phyloP scores from a whole-genome alignment of 2,888 invertebrate genomes.

The Thymelicus lineola region DNA sequence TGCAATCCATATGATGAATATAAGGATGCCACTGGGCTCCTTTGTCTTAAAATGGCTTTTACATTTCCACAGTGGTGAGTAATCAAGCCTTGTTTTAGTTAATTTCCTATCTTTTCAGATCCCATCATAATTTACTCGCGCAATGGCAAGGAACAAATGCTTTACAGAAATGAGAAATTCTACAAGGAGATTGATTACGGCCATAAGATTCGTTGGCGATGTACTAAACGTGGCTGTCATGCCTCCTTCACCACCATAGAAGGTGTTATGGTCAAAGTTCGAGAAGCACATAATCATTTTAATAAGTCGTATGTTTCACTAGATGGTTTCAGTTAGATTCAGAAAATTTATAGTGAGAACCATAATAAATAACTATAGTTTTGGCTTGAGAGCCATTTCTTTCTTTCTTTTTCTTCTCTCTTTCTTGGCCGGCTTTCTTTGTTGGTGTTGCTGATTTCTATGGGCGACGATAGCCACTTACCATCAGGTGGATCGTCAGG shows the following conservation, averaged over 20 bases:
- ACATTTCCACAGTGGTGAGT: too few relatives aligned
- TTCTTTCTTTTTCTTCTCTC: too few relatives aligned
- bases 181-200: slow-evolving; percentile 47
- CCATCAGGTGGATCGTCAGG: too few relatives aligned
- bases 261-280: slow-evolving; percentile 26
- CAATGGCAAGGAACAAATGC: slow-evolving; percentile 48
- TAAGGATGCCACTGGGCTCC: too few relatives aligned
- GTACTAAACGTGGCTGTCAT: slow-evolving; percentile 36
- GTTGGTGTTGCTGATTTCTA: too few relatives aligned
- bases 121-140: slow-evolving; percentile 37
- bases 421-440: too few relatives aligned
- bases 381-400: too few relatives aligned
- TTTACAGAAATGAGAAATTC: slow-evolving; percentile 50
- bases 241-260: slow-evolving; percentile 30
- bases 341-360: too few relatives aligned
- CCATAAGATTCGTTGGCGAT: slow-evolving; percentile 35
- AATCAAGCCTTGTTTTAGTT: not conserved
- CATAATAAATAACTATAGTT: too few relatives aligned
- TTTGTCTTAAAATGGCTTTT: too few relatives aligned
- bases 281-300: slow-evolving; percentile 34
- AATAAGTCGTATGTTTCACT: not conserved
- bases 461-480: too few relatives aligned
- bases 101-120: slow-evolving; percentile 17
- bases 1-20: too few relatives aligned
- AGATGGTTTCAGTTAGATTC: not conserved